Conservation (phyloP, 2,113 vertebrate species). For the Sitta europaea region DNA sequence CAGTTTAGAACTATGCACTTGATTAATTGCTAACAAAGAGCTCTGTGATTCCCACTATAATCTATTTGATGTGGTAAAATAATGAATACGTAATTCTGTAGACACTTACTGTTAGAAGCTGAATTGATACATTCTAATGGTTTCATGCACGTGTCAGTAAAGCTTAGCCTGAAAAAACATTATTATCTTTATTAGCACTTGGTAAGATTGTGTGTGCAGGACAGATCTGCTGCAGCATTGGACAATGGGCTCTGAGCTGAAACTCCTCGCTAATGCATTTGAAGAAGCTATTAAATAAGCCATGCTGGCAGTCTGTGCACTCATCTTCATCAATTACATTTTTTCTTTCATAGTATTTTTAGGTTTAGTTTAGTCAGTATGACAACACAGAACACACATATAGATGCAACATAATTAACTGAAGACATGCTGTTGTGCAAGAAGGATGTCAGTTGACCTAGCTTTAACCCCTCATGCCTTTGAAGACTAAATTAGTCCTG, state of each 20-base stretch:
- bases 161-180: neutral
- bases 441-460: constrained; percentile 37
- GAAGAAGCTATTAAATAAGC: constrained; percentile 50
- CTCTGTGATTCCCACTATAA: neutral
- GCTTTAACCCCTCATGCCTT: constrained; percentile 26
- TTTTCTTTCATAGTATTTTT: constrained; percentile 16
- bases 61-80: neutral
- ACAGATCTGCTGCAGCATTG: neutral
- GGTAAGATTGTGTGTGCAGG: neutral
- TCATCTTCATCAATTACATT: constrained; percentile 16
- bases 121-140: constrained; percentile 3
- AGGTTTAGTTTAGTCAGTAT: constrained; percentile 3
- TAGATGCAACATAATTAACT: constrained; percentile 45
- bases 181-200: neutral
- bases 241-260: neutral
- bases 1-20: neutral
- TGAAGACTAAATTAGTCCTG: constrained; percentile 49
- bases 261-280: neutral
- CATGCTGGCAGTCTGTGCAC: neutral
- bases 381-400: constrained; percentile 38
- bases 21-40: neutral
- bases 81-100: neutral
- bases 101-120: neutral
- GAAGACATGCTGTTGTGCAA: neutral
- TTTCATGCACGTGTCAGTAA: neutral